Evolutionary conservation across 2,888 invertebrate genomes (phyloP), one percentile per base, ranked within the genome.

Genomic region (Mesodorylaimus sp.): DNA sequence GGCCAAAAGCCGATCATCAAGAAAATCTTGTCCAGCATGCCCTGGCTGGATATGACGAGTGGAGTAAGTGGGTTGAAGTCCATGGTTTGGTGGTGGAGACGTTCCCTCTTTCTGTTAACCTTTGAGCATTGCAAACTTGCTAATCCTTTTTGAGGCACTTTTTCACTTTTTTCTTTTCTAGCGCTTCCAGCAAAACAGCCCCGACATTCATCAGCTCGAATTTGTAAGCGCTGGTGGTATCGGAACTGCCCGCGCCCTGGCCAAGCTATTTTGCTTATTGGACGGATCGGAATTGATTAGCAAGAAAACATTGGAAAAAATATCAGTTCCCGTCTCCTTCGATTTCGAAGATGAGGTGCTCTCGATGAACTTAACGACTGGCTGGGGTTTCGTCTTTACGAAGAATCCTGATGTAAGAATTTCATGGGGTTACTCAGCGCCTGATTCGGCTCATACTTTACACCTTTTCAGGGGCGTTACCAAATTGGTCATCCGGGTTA

Each of bases 401-500:
- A 24, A 7, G 27, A 26, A 26, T 24, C 10, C 44, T 3, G 21
- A 43, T 7, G 44, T 43, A 26, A 39, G 7, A 21, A 7, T 39
- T 21, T 19, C n/a, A n/a, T n/a, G n/a, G n/a, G n/a, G n/a, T n/a
- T n/a, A n/a, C n/a, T n/a, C n/a, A n/a, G n/a, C n/a, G n/a, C n/a
- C n/a, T n/a, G n/a, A n/a, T n/a, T n/a, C n/a, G n/a, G n/a, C n/a
- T n/a, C n/a, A n/a, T n/a, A n/a, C n/a, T n/a, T n/a, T n/a, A n/a
- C n/a, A n/a, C n/a, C n/a, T 29, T 54, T 54, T 36, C 55, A 60
- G 59, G 58, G 58, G 3, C 29, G 52, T 28, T 56, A 56, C 53
- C 58, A 61, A 53, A 53, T 61, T 50, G 70, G 70, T 2, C 66
- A 68, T 54, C 60, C 67, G 21, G 70, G 70, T 0, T 65, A 64